phyloP scores from a whole-genome alignment of 2,888 invertebrate species.

The Sphaeridia pumilis region DNA sequence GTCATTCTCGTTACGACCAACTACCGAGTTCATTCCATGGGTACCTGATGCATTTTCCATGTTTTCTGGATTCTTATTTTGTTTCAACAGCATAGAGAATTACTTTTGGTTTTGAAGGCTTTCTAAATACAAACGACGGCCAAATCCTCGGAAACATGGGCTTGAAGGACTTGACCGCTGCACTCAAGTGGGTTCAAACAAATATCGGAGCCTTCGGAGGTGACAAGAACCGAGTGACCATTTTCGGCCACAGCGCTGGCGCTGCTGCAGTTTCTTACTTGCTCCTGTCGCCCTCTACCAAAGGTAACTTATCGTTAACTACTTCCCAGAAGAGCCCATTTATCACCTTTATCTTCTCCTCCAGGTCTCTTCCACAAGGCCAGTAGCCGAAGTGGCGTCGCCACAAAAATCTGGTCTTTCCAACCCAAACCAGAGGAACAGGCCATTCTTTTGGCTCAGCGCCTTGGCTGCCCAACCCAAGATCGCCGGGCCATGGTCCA shows the following conservation, averaged over 20 bases:
- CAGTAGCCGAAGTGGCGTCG: conserved; percentile 1
- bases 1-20: neutral
- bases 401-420: conserved; percentile 5
- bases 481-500: neutral
- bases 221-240: neutral
- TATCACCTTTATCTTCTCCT: too few relatives aligned
- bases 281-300: neutral
- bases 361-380: conserved; percentile 2
- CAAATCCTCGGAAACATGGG: conserved; percentile 3
- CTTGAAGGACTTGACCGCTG: neutral
- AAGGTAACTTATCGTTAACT: too few relatives aligned
- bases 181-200: conserved; percentile 4
- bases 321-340: too few relatives aligned
- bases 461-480: neutral
- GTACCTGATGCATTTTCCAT: too few relatives aligned
- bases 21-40: conserved; percentile 3
- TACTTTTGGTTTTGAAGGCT: too few relatives aligned
- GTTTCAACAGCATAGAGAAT: too few relatives aligned
- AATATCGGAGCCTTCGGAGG: conserved; percentile 2
- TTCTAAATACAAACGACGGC: conserved; percentile 4
- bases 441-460: neutral
- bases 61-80: too few relatives aligned
- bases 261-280: conserved; percentile 4
- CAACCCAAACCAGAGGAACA: neutral
- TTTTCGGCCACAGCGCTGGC: conserved; percentile 7